These are phyloP conservation scores for Rhingia rostrata DNA, from an alignment of 2,888 invertebrate genomes.

Conservation along the genomic window DNA sequence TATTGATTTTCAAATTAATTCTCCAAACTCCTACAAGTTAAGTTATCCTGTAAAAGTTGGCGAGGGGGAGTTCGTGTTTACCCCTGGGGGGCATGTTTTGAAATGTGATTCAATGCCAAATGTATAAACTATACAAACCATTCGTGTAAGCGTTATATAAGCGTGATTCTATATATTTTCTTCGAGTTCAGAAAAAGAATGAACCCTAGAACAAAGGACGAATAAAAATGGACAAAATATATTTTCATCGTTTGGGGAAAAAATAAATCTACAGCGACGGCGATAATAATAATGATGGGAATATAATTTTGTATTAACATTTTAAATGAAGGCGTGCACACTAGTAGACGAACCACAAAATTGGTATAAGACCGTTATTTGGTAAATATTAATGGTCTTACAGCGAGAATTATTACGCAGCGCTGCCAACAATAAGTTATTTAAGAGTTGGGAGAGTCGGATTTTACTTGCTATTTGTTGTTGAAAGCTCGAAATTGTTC, in stretches of 20 bases:
- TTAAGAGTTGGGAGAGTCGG: too few relatives aligned
- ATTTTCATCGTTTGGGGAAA: too few relatives aligned
- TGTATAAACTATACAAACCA: too few relatives aligned
- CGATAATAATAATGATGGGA: slow-evolving; percentile 36
- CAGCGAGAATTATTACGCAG: too few relatives aligned
- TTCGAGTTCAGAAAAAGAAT: not conserved
- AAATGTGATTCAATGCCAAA: too few relatives aligned
- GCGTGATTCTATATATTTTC: not conserved
- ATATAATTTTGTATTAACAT: slow-evolving; percentile 42
- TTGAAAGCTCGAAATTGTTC: too few relatives aligned
- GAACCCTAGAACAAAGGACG: too few relatives aligned
- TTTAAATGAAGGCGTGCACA: slow-evolving; percentile 36
- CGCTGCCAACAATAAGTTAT: too few relatives aligned
- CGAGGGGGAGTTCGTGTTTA: not conserved
- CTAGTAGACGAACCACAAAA: not conserved
- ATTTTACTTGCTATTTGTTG: too few relatives aligned
- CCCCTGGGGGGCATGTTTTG: not conserved
- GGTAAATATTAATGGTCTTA: too few relatives aligned
- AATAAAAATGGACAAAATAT: too few relatives aligned
- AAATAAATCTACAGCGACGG: not conserved
- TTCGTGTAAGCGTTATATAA: not conserved
- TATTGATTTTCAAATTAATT: slow-evolving; percentile 61
- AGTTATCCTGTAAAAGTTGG: not conserved
- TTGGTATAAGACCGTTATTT: too few relatives aligned
- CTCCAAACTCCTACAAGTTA: slow-evolving; percentile 1